These are phyloP conservation scores for Drosophila demipolita DNA, from an alignment of 2,888 invertebrate genomes.

Conservation along the genomic window DNA sequence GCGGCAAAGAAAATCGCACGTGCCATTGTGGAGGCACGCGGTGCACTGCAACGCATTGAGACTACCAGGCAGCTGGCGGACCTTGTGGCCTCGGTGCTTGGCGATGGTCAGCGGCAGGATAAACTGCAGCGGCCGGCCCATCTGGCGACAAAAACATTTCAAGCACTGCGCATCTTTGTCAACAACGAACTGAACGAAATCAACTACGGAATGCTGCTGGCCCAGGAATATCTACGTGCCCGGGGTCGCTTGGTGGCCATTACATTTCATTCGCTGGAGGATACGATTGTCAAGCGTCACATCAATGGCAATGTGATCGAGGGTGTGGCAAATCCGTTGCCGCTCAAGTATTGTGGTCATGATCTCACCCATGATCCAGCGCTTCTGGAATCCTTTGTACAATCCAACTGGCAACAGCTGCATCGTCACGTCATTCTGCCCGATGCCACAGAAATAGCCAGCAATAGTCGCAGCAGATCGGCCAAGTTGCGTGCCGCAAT, in stretches of 20 bases:
- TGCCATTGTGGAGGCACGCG: slow-evolving; percentile 93
- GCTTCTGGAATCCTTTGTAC: slow-evolving; percentile 87
- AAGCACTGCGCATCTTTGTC: slow-evolving; percentile 97
- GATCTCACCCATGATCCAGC: slow-evolving; percentile 87
- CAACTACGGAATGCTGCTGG: slow-evolving; percentile 93
- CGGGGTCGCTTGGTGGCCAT: slow-evolving; percentile 93
- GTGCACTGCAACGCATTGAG: slow-evolving; percentile 90
- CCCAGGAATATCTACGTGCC: slow-evolving; percentile 91
- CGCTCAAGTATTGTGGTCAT: slow-evolving; percentile 90
- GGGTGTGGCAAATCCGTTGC: slow-evolving; percentile 89
- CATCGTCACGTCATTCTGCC: slow-evolving; percentile 93
- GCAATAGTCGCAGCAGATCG: slow-evolving; percentile 94
- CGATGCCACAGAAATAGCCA: slow-evolving; percentile 89
- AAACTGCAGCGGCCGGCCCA: slow-evolving; percentile 91
- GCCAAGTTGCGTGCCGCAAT: slow-evolving; percentile 94
- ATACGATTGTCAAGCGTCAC: slow-evolving; percentile 96
- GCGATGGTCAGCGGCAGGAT: slow-evolving; percentile 87
- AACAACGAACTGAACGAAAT: slow-evolving; percentile 98
- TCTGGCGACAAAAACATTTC: slow-evolving; percentile 95
- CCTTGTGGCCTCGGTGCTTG: slow-evolving; percentile 88
- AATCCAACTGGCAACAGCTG: slow-evolving; percentile 91
- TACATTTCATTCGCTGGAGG: slow-evolving; percentile 97
- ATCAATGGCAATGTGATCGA: slow-evolving; percentile 91
- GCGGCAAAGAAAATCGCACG: slow-evolving; percentile 94
- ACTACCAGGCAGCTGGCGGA: slow-evolving; percentile 94